Base-by-base conservation (phyloP, 2,113 vertebrate species). In the Lota lota region DNA sequence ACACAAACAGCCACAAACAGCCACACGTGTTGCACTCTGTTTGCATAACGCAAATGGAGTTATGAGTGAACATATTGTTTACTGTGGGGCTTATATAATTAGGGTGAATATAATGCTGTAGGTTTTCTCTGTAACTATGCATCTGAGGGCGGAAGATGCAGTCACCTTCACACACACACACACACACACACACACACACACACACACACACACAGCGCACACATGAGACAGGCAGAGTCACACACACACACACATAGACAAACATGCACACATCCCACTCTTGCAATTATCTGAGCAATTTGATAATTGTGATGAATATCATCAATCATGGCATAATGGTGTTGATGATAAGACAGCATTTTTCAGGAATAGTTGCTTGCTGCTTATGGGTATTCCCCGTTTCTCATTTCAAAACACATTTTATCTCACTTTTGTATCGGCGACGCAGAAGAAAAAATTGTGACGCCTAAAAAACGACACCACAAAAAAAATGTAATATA, bases 271-370 rank as follows among this genome's bases (percentile, higher is more conserved):
- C 67, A 72, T 76, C 36, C 36, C 36, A 40, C 36, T 3, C 63
- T 82, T 16, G 63, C 68, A 84, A 79, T 83, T 84, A 86, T 85
- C 73, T 79, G 54, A 79, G 71, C 76, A 78, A 81, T 87, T 81
- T 81, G 66, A 81, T 79, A 69, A 79, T 60, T 81, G 73, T 78
- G 79, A 82, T 84, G 75, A 85, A 80, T 77, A 79, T 72, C 81
- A 82, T 85, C 83, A 85, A 74, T 85, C 73, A 80, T 69, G 72
- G 51, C 68, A 59, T 78, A 75, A 61, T 47, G 56, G 59, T 56
- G 74, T 73, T 70, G 77, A 86, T 66, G 69, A 70, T 63, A 81
- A 68, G 24, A 64, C 65, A 53, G 47, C 69, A 5, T 54, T 2
- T 22, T 22, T 22, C 59, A 65, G 64, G 74, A 71, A 69, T 64